A percentile compares a stretch with the other conserved stretches of the same genome.
phyloP scores from a whole-genome alignment of 2,113 vertebrate genomes.

The Nipponia nippon region DNA sequence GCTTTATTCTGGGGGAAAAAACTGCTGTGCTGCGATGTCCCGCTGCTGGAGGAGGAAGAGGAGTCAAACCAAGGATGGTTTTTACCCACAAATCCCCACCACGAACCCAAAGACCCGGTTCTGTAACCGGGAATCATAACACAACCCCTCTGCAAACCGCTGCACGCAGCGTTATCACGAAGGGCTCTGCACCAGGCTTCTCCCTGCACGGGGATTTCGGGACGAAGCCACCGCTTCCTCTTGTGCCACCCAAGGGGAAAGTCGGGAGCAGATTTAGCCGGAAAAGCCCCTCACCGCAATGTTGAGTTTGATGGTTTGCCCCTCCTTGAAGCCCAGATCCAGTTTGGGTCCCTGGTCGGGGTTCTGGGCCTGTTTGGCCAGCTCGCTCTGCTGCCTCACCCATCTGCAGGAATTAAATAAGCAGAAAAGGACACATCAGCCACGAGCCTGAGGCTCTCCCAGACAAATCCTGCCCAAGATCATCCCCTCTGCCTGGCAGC shows the following conservation, averaged over 20 bases:
- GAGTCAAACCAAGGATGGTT: not conserved
- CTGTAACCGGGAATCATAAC: not conserved
- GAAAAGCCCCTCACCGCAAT: slow-evolving; percentile 83
- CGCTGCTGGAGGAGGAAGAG: not conserved
- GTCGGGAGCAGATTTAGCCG: rapidly evolving
- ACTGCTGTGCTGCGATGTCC: rapidly evolving
- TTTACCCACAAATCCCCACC: not conserved
- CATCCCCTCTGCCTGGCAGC: not conserved
- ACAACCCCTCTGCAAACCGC: not conserved
- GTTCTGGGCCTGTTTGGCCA: slow-evolving; percentile 82
- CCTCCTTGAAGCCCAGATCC: slow-evolving; percentile 96
- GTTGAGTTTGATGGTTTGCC: slow-evolving; percentile 95
- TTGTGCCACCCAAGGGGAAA: not conserved
- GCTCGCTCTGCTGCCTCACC: slow-evolving; percentile 92
- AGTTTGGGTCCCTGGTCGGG: slow-evolving; percentile 80
- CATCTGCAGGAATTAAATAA: slow-evolving; percentile 72
- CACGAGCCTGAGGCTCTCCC: not conserved
- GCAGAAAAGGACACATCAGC: not conserved
- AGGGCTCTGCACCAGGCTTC: not conserved
- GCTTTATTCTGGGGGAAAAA: not conserved
- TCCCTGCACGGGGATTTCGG: rapidly evolving
- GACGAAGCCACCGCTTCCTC: not conserved
- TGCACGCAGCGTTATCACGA: rapidly evolving
- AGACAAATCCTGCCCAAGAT: not conserved
- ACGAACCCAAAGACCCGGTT: not conserved